Base-by-base conservation (phyloP, 1,140 invertebrate species). In the Zaprionus tsacasi region DNA sequence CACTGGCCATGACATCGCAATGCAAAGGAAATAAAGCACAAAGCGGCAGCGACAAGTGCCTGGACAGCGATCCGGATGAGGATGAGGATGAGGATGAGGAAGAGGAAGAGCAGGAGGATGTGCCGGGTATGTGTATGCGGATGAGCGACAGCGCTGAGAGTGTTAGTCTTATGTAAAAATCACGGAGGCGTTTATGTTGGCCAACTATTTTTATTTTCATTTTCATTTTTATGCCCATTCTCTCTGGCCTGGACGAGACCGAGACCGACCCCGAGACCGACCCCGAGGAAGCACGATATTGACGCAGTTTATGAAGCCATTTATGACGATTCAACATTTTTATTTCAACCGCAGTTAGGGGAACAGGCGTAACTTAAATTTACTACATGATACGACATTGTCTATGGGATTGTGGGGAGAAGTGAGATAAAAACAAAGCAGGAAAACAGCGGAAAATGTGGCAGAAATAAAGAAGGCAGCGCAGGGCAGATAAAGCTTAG, bases 261-360 rank as follows among this genome's bases (percentile, higher is more conserved):
- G 7, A n/a, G 45, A 21, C 38, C n/a, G n/a, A n/a, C n/a, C n/a
- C n/a, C n/a, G n/a, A n/a, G n/a, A n/a, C n/a, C n/a, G n/a, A n/a
- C n/a, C n/a, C n/a, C n/a, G n/a, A n/a, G n/a, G n/a, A 43, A 56
- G 17, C 48, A 45, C 52, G 57, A 67, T 81, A 89, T 89, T 89
- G 85, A 89, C 86, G 86, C 79, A 85, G 86, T 89, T 89, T 89
- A 89, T 89, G 85, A 81, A 89, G 86, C 85, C 85, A 89, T 89
- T 89, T 89, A 89, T 89, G 85, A 89, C 85, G 85, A 89, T 89
- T 89, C 85, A 89, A 89, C 85, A 89, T 85, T 89, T 89, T 89
- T 89, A 85, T 89, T 89, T 89, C 78, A 80, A 85, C 85, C 85
- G 69, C 85, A 81, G 63, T 69, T n/a, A n/a, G n/a, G 81, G 40